These are phyloP conservation scores for Myotis yumanensis DNA, from an alignment of 2,113 vertebrate genomes.

Conservation along the genomic window DNA sequence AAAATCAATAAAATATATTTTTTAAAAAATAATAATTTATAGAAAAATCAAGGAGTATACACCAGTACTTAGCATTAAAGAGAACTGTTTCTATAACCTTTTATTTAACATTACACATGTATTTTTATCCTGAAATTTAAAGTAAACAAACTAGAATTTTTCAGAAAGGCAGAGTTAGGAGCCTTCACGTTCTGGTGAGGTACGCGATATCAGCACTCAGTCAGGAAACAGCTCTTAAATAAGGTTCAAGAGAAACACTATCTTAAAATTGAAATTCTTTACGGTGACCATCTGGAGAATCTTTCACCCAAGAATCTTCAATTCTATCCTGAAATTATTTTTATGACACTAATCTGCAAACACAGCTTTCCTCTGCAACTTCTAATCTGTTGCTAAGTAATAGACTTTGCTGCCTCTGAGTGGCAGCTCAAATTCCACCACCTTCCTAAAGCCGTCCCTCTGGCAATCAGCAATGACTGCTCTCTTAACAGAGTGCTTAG, in stretches of 20 bases:
- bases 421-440: not conserved
- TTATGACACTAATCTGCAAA: not conserved
- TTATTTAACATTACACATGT: not conserved
- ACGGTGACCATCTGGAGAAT: not conserved
- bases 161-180: not conserved
- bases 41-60: not conserved
- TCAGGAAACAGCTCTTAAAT: not conserved
- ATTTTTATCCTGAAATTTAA: constrained; percentile 7
- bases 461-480: not conserved
- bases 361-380: not conserved
- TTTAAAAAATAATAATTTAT: constrained; percentile 7
- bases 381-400: not conserved
- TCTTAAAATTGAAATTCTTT: not conserved
- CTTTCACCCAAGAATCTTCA: not conserved
- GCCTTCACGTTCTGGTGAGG: not conserved
- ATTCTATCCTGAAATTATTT: not conserved
- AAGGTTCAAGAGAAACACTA: not conserved
- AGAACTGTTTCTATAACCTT: not conserved
- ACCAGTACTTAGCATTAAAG: not conserved
- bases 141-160: not conserved
- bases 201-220: not conserved
- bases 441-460: not conserved
- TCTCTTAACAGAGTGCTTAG: not conserved
- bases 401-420: not conserved
- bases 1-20: no score